Evolutionary conservation across 1,140 invertebrate species (phyloP).

Genomic region (Diorhabda sublineata): DNA sequence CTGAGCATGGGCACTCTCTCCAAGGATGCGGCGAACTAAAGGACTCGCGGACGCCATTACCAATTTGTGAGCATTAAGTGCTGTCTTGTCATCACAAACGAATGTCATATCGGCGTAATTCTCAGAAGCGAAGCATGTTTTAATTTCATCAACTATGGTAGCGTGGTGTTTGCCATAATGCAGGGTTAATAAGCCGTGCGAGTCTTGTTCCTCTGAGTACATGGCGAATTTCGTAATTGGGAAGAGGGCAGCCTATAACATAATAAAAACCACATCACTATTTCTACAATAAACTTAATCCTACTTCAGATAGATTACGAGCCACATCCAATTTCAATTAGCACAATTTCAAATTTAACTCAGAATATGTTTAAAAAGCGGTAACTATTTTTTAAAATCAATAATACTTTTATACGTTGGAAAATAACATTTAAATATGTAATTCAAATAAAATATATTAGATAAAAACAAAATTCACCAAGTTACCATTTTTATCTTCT

Average conservation of each 20-base stretch:
- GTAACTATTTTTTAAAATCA: too few species aligned
- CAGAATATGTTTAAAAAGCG: too few species aligned
- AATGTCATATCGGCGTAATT: slow-evolving; percentile 77
- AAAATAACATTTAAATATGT: too few species aligned
- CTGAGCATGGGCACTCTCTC: slow-evolving; percentile 68
- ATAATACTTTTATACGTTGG: too few species aligned
- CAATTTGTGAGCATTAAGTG: slow-evolving; percentile 71
- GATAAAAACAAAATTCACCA: too few species aligned
- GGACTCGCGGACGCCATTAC: slow-evolving; percentile 80
- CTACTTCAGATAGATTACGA: too few species aligned
- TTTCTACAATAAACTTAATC: too few species aligned
- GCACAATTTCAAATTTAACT: too few species aligned
- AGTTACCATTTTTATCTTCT: too few species aligned
- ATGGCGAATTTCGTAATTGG: slow-evolving; percentile 42
- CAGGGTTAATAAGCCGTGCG: slow-evolving; percentile 66
- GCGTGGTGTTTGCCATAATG: slow-evolving; percentile 87
- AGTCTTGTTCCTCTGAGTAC: slow-evolving; percentile 47
- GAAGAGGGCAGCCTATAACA: slow-evolving; percentile 32
- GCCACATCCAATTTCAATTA: too few species aligned
- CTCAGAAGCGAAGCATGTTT: slow-evolving; percentile 76
- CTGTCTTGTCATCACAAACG: slow-evolving; percentile 71
- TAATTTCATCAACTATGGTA: slow-evolving; percentile 80
- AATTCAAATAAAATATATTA: too few species aligned
- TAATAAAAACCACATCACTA: background rate
- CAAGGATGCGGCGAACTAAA: slow-evolving; percentile 67